Base-by-base conservation (phyloP, 2,113 vertebrate genomes). In the Orcinus orca region DNA sequence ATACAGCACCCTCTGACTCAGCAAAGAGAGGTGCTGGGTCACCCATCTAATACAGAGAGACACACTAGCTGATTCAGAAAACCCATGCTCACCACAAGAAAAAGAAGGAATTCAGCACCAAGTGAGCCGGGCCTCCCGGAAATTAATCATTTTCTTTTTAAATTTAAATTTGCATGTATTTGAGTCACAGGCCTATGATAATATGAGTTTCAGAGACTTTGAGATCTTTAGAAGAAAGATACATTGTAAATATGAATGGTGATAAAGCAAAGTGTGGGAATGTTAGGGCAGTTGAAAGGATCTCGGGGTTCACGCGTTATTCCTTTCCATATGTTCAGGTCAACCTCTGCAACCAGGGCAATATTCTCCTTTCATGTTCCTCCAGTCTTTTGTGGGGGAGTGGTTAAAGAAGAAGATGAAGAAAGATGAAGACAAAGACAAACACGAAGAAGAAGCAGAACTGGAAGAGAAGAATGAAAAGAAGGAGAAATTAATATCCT, bases 1-100 rank as follows among this genome's bases (percentile, higher is more conserved):
- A 15, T 5, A 62, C 80, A 65, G 70, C 44, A 80, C 20, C 65
- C 70, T 81, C 77, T 97, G 97, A 97, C 14, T 98, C 95, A 97
- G 88, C 87, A 85, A 79, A 86, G 47, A 91, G 11, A 68, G 77
- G n/a, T 58, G 53, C 77, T 83, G 4, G 92, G 44, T 97, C 92
- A 92, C 86, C 20, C 53, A 36, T 38, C 79, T 23, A n/a, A 76
- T 26, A 4, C 13, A 18, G 8, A 84, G n/a, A 38, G 47, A 63
- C 36, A 70, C 18, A 6, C 4, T 17, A 65, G 58, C 79, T 95
- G 92, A 97, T 77, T 96, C 97, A 96, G 83, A 93, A 95, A 88
- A 74, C 47, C 73, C 95, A 81, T 5, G 13, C 33, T 97, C 58
- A 58, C 55, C 47, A 29, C 84, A 58, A 65, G 65, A 63, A 93